These are phyloP conservation scores for Pammene fasciana DNA, from an alignment of 2,888 invertebrate species.

Conservation along the genomic window DNA sequence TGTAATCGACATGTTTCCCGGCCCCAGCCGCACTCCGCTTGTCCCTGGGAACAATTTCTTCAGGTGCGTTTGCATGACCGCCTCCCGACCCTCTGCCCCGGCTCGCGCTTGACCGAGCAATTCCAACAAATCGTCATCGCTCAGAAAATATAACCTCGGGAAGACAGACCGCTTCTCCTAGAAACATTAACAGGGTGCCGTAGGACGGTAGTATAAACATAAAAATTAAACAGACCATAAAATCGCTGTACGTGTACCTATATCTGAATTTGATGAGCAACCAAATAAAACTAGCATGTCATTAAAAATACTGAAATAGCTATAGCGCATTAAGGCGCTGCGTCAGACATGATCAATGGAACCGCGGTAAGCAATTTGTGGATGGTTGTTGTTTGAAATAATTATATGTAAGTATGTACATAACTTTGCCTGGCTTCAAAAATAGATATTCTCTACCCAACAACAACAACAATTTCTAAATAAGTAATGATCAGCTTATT, in stretches of 20 bases:
- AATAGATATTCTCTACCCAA: too few relatives aligned
- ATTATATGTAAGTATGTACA: neutral
- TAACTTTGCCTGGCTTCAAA: too few relatives aligned
- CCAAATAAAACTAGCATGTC: constrained; percentile 19
- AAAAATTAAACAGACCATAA: constrained; percentile 14
- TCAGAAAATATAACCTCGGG: constrained; percentile 98
- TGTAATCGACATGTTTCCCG: constrained; percentile 79
- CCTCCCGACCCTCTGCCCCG: constrained; percentile 82
- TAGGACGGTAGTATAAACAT: constrained; percentile 28
- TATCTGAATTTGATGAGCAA: constrained; percentile 17
- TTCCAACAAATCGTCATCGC: constrained; percentile 98
- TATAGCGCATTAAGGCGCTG: constrained; percentile 8
- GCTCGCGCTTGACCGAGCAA: constrained; percentile 96
- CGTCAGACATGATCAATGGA: constrained; percentile 4
- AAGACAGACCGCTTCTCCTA: constrained; percentile 97
- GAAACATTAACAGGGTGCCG: constrained; percentile 42
- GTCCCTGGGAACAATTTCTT: constrained; percentile 98
- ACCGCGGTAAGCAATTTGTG: neutral
- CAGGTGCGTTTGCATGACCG: constrained; percentile 95
- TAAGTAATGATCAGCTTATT: too few relatives aligned
- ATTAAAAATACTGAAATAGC: constrained; percentile 33
- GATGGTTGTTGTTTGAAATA: neutral
- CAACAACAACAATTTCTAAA: too few relatives aligned
- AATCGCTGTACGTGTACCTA: constrained; percentile 6
- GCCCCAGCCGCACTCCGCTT: constrained; percentile 88